A percentile compares a stretch with the other conserved stretches of the same genome.
phyloP scores from a whole-genome alignment of 2,113 vertebrate genomes.

The Nycticebus coucang region DNA sequence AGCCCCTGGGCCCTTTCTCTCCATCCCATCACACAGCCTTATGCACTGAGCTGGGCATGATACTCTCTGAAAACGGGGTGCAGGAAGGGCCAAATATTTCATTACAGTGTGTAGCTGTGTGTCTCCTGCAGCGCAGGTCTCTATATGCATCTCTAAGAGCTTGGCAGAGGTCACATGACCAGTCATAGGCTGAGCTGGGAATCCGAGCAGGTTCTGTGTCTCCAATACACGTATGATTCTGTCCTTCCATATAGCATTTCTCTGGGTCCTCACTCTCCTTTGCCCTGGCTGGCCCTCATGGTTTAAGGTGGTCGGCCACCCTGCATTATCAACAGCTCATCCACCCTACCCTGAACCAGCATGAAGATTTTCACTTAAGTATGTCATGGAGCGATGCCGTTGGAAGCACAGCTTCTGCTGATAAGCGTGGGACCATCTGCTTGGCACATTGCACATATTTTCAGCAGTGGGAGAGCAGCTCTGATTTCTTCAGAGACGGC shows the following conservation, averaged over 20 bases:
- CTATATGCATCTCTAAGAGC: neutral
- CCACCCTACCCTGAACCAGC: neutral
- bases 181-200: neutral
- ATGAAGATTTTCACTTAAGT: constrained; percentile 64
- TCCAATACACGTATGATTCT: rapidly evolving
- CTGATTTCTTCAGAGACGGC: constrained; percentile 67
- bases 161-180: neutral
- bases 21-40: rapidly evolving
- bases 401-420: constrained; percentile 80
- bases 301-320: neutral
- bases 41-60: rapidly evolving
- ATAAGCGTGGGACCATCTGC: constrained; percentile 81
- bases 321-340: rapidly evolving
- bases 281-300: neutral
- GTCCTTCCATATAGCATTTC: neutral
- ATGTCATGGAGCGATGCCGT: constrained; percentile 80
- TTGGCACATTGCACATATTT: constrained; percentile 71
- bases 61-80: neutral
- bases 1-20: neutral
- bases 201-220: neutral
- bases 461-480: constrained; percentile 74
- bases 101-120: rapidly evolving
- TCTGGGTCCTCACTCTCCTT: neutral
- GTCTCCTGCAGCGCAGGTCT: rapidly evolving
- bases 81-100: too few species aligned